phyloP scores from a whole-genome alignment of 2,888 invertebrate genomes.

The Steromphala cineraria region DNA sequence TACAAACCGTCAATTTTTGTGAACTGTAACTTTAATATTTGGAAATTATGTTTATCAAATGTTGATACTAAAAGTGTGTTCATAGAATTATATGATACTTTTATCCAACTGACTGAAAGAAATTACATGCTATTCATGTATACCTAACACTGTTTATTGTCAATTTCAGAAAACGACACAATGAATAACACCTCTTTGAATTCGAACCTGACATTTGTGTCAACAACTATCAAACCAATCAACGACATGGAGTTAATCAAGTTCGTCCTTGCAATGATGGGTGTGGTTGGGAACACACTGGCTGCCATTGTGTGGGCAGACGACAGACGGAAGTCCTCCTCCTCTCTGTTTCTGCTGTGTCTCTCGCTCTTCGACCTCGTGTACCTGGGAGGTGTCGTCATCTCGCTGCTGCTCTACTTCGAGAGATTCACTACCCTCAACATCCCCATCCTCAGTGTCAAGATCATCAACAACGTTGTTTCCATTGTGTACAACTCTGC shows the following conservation, averaged over 20 bases:
- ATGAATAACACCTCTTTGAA: neutral
- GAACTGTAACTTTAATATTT: too few species aligned
- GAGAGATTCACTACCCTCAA: neutral
- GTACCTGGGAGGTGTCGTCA: neutral
- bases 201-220: neutral
- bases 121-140: too few species aligned
- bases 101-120: too few species aligned
- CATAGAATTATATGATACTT: too few species aligned
- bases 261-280: neutral
- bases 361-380: neutral
- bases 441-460: neutral
- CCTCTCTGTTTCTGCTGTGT: neutral
- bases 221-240: neutral
- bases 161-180: neutral
- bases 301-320: neutral
- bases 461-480: neutral
- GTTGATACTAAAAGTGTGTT: too few species aligned
- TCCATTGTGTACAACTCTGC: neutral
- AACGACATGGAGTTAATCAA: neutral
- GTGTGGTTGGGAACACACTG: neutral
- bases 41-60: too few species aligned
- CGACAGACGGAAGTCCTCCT: conserved; percentile 2
- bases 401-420: neutral
- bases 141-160: too few species aligned
- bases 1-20: too few species aligned